A percentile compares a stretch with the other conserved stretches of the same genome.
These are phyloP conservation scores for Cardiocondyla obscurior DNA, from an alignment of 1,140 invertebrate species.

Conservation along the genomic window DNA sequence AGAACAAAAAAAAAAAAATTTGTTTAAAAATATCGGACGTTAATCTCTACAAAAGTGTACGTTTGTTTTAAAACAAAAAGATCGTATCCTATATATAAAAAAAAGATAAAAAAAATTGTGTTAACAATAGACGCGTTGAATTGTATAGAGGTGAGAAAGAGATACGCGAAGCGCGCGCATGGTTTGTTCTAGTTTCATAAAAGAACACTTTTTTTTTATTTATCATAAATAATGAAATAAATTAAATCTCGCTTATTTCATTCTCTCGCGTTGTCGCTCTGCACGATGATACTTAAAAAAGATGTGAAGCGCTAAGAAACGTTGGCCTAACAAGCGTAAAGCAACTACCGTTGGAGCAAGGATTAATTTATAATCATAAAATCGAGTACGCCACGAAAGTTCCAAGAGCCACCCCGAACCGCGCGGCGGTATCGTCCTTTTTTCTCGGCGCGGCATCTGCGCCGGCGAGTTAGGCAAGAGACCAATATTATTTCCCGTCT, in stretches of 20 bases:
- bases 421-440: slow-evolving; percentile 22
- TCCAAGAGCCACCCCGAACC: slow-evolving; percentile 2
- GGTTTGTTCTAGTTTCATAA: no score
- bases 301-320: neutral
- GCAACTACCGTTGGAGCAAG: neutral
- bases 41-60: no score
- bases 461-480: slow-evolving; percentile 15
- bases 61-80: no score
- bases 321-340: neutral
- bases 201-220: no score
- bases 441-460: slow-evolving; percentile 38
- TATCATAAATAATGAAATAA: no score
- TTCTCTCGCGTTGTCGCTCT: neutral
- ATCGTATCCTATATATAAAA: no score
- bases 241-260: neutral
- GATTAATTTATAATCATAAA: slow-evolving; percentile 38
- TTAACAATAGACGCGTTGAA: no score
- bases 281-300: neutral
- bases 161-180: no score
- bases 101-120: no score
- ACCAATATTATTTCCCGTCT: slow-evolving; percentile 49
- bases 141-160: no score
- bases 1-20: no score
- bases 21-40: no score
- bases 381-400: slow-evolving; percentile 4